Evolutionary conservation across 2,888 invertebrate genomes (phyloP), one percentile per base, ranked within the genome.

Genomic region (Thysanoteuthis rhombus): DNA sequence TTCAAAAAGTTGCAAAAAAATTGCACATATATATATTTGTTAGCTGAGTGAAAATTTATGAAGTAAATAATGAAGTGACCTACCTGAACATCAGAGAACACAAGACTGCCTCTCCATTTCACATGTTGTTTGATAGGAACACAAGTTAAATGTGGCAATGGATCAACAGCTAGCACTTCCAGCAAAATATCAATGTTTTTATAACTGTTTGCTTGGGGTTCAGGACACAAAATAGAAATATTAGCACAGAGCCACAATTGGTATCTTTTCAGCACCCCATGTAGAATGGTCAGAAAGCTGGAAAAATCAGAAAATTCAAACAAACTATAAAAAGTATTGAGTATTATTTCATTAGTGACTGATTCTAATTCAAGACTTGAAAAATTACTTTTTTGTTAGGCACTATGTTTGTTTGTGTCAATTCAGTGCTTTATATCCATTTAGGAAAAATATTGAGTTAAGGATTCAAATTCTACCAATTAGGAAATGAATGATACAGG

Each of bases 221-320:
- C 92, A n/a, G 92, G 32, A 5, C n/a, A 42, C n/a, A 92, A 45
- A 8, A 92, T 42, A 40, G 45, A 42, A 45, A 92, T 92, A 32
- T 45, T 92, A n/a, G 92, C 92, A 92, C 45, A 45, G 5, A 92
- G 45, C 92, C 92, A 92, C 32, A 92, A 32, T 38, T 92, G 92
- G 45, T 92, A 92, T 39, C 92, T 25, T 32, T 92, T 92, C 0
- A 92, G 45, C n/a, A 92, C 92, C 4, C 92, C 92, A 92, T 92
- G 92, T 6, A 92, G 40, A 40, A 92, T 19, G 6, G 92, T 36
- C 39, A 92, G n/a, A 92, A 92, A n/a, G n/a, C 92, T 92, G 40
- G 40, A 32, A n/a, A 32, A 45, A 19, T 45, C 16, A 90, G 25
- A n/a, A 75, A n/a, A 75, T 75, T n/a, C 8, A n/a, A 75, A n/a